Evolutionary conservation across 2,797 vertebrate genomes (phyloP).

Genomic region (Rhinella marina): DNA sequence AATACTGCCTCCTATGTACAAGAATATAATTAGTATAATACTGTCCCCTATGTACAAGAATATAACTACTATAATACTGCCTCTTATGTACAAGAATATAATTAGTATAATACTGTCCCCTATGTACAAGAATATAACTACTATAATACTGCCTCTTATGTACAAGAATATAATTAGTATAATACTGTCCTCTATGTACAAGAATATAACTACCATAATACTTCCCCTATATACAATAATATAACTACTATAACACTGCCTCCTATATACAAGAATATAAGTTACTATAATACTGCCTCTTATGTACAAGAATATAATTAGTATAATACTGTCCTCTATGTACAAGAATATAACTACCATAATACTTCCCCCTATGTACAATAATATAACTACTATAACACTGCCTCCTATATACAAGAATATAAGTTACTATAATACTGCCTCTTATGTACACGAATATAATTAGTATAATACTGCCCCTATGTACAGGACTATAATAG

Average conservation of each 20-base stretch:
- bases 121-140: neutral
- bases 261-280: constrained; percentile 6
- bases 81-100: too few relatives aligned
- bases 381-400: neutral
- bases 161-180: constrained; percentile 7
- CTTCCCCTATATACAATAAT: neutral
- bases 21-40: too few relatives aligned
- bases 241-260: constrained; percentile 22
- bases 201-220: constrained; percentile 17
- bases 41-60: too few relatives aligned
- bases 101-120: neutral
- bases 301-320: neutral
- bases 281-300: neutral
- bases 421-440: neutral
- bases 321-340: neutral
- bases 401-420: neutral
- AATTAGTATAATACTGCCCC: neutral
- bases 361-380: neutral
- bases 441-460: neutral
- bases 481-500: neutral
- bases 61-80: too few relatives aligned
- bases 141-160: neutral
- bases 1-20: too few relatives aligned
- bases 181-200: neutral
- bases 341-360: constrained; percentile 2